phyloP scores from a whole-genome alignment of 1,140 invertebrate species.

The Pygmarrhopalites habei region DNA sequence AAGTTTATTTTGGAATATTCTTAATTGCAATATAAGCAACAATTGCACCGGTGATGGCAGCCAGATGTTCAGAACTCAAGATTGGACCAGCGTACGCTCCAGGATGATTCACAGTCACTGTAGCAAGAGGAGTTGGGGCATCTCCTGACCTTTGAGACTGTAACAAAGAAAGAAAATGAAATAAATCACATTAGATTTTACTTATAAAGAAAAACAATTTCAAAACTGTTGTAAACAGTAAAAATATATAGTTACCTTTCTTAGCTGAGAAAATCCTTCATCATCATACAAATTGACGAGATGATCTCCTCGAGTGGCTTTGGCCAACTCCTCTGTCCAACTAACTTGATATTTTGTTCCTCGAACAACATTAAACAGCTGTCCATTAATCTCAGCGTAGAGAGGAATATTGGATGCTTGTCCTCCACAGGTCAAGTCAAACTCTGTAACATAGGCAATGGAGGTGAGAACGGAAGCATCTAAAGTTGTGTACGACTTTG shows the following conservation, averaged over 20 bases:
- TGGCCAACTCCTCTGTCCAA: conserved; percentile 79
- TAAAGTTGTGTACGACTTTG: conserved; percentile 68
- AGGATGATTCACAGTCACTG: conserved; percentile 68
- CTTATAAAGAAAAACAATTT: neutral
- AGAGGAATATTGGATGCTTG: conserved; percentile 42
- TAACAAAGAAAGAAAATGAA: conserved; percentile 22
- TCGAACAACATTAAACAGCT: conserved; percentile 25
- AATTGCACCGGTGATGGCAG: conserved; percentile 64
- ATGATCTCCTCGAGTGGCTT: conserved; percentile 66
- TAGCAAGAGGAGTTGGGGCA: conserved; percentile 61
- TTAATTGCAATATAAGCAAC: conserved; percentile 81
- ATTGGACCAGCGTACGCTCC: conserved; percentile 84
- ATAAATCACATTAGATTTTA: conserved; percentile 8
- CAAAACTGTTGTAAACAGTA: neutral
- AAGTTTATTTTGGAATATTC: conserved; percentile 72
- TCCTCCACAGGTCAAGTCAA: conserved; percentile 48
- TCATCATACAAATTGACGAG: conserved; percentile 79
- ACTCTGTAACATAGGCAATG: conserved; percentile 48
- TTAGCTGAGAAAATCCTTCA: conserved; percentile 75
- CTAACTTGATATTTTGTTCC: conserved; percentile 59
- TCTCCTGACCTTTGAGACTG: conserved; percentile 50
- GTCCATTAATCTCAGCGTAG: conserved; percentile 52
- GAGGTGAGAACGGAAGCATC: conserved; percentile 79
- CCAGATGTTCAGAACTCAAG: conserved; percentile 85
- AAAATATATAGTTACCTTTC: conserved; percentile 54